Evolutionary conservation across 2,888 invertebrate species (phyloP).

Genomic region (Ophioninae sp.): DNA sequence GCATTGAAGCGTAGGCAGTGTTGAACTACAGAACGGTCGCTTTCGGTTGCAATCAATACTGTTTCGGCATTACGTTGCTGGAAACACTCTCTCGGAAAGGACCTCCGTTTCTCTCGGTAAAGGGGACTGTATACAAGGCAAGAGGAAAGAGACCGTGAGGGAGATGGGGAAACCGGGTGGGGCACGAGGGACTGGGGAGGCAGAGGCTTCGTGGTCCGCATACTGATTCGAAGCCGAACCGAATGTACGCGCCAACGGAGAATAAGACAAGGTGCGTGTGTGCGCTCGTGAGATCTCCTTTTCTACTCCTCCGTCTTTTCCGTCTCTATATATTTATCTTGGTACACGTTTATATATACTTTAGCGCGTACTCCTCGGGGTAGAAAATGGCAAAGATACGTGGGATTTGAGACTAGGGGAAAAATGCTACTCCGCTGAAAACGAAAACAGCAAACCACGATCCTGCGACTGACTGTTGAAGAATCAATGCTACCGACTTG

Average conservation of each 20-base stretch:
- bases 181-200: conserved; percentile 60
- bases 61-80: conserved; percentile 80
- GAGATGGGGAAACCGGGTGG: conserved; percentile 61
- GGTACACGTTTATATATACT: conserved; percentile 28
- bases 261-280: conserved; percentile 61
- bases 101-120: conserved; percentile 77
- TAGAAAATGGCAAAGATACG: conserved; percentile 56
- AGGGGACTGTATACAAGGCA: conserved; percentile 59
- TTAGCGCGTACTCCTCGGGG: conserved; percentile 37
- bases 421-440: conserved; percentile 65
- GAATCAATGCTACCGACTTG: conserved; percentile 65
- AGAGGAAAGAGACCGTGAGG: conserved; percentile 64
- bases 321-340: conserved; percentile 26
- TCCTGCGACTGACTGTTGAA: conserved; percentile 69
- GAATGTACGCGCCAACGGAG: conserved; percentile 69
- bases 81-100: conserved; percentile 79
- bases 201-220: conserved; percentile 78
- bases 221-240: conserved; percentile 77
- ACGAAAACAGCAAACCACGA: conserved; percentile 70
- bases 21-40: conserved; percentile 72
- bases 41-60: conserved; percentile 79
- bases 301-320: not conserved
- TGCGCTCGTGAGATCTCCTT: conserved; percentile 39
- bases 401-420: conserved; percentile 54
- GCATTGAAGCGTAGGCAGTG: conserved; percentile 59